Conservation (phyloP, 2,113 vertebrate genomes). For the Cygnus buccinator region DNA sequence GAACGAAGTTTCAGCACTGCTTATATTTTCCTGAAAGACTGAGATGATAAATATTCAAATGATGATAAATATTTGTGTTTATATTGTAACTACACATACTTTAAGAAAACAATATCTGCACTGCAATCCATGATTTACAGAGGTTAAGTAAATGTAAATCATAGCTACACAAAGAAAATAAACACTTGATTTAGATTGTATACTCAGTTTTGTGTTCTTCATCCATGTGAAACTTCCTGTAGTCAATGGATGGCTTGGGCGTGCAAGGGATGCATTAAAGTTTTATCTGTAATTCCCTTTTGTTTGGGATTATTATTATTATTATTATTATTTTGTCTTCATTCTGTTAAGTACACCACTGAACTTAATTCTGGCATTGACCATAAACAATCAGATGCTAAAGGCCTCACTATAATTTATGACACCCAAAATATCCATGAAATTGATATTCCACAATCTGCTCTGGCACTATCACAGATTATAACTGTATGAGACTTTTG, state of each 20-base stretch:
- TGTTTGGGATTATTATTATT: not conserved
- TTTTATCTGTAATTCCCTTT: not conserved
- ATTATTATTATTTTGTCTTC: not conserved
- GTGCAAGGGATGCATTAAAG: not conserved
- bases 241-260: not conserved
- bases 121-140: slow-evolving; percentile 21
- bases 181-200: slow-evolving; percentile 24
- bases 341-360: not conserved
- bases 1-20: slow-evolving; percentile 56
- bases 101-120: slow-evolving; percentile 62
- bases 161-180: slow-evolving; percentile 46
- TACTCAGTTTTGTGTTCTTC: slow-evolving; percentile 42
- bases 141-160: slow-evolving; percentile 61
- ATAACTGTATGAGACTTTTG: not conserved
- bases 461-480: not conserved
- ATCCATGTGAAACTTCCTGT: not conserved
- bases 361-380: not conserved
- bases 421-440: not conserved
- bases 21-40: slow-evolving; percentile 57
- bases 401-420: not conserved
- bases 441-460: not conserved
- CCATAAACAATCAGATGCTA: not conserved
- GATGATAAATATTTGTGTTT: slow-evolving; percentile 70
- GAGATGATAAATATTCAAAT: slow-evolving; percentile 69
- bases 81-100: slow-evolving; percentile 55